Base-by-base conservation (phyloP, 2,797 vertebrate species). In the Centropyge bicolor region DNA sequence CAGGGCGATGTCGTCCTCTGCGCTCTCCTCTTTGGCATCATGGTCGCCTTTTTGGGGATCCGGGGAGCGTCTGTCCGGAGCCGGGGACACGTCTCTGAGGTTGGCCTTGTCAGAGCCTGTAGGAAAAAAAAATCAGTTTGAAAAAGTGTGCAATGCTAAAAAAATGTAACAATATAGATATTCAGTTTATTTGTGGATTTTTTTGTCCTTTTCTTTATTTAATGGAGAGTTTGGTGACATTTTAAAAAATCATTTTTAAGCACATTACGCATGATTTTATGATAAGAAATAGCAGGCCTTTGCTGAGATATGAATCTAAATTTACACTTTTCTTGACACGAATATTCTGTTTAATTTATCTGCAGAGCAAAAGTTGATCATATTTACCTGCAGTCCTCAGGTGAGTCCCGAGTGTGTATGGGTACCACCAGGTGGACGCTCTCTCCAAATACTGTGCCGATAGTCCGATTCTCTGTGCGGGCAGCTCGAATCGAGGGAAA, bases 341-440 rank as follows among this genome's bases (percentile, higher is more conserved):
- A 71, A 68, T 51, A 8, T 5, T 3, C 8, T 8, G 41, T 12
- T 17, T 16, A 3, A 3, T 17, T 19, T 1, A 45, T 38, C 3
- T 49, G 8, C 11, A 51, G 10, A 68, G 22, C 11, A 1, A 10
- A 22, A 60, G 4, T 13, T 8, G 3, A n/a, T 11, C 10, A 13
- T 7, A 64, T 87, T 78, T 96, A 98, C 98, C 97, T 95, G 92
- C 94, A 14, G 95, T 94, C 86, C 96, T 94, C 68, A 97, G 94
- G 88, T 97, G 94, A 52, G 96, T 93, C 40, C 96, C 93, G 68
- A 98, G 88, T 22, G 96, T 95, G 89, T 97, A 98, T 0, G 98
- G 97, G 81, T 97, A 97, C 97, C 98, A 98, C 97, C 97, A 98
- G 74, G 96, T 93, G 12, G 97, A 96, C 45, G 96, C 94, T 83